Evolutionary conservation across 2,888 invertebrate genomes (phyloP), one percentile per base, ranked within the genome.

Genomic region (Agrochola circellaris): DNA sequence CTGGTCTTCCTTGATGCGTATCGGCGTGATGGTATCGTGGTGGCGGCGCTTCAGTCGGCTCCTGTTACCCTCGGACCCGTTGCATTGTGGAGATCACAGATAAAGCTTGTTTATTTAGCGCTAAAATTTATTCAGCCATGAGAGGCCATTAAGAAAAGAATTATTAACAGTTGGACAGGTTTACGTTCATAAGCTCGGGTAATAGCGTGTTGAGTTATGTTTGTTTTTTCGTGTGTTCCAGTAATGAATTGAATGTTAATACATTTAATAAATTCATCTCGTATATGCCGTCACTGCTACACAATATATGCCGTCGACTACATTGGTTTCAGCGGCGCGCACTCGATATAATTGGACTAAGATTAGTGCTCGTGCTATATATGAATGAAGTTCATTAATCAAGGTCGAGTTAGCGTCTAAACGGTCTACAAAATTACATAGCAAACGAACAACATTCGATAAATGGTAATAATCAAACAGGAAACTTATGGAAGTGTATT

Each of bases 1-100:
- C 93, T 96, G 95, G 96, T 96, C 96, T 96, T 96, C 96, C 96
- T 96, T 95, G 96, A 96, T 96, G 94, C 93, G 90, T 96, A 96
- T 96, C 96, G 95, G 95, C 90, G 95, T 96, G 96, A 96, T 96
- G 95, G 94, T 96, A 96, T 96, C 96, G 93, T 89, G 90, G 90
- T 87, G 90, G 94, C 96, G 96, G 96, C 95, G 95, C 95, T 95
- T 95, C 95, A 95, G 96, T 94, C 95, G 95, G 94, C 95, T 93
- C 91, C 95, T 92, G 94, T 92, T 92, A 90, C 93, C 94, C 94
- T 91, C 93, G 91, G 90, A 93, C 93, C 93, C 92, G 95, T 92
- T 94, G 95, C 94, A 94, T 96, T 95, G 94, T 95, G 94, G 89
- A 93, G 96, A 96, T 96, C 93, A 87, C 91, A 90, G 96, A 96